These are phyloP conservation scores for Rissa tridactyla DNA, from an alignment of 2,113 vertebrate species.

Conservation along the genomic window DNA sequence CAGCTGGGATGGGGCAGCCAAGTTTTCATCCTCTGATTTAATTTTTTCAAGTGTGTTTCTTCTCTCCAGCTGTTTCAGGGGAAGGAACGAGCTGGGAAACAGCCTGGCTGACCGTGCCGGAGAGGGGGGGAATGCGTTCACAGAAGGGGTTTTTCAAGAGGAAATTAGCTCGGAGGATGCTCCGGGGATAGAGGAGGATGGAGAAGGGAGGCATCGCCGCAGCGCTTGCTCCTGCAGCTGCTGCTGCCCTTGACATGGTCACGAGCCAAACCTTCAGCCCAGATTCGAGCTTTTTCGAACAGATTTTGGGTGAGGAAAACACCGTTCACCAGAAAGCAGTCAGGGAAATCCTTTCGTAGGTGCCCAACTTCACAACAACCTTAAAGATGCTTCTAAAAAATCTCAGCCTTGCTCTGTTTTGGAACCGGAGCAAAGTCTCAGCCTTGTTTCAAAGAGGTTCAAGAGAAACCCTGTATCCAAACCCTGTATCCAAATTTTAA, in stretches of 20 bases:
- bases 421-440: background rate
- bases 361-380: background rate
- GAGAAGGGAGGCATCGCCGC: background rate
- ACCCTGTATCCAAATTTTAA: background rate
- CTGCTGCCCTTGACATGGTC: background rate
- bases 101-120: background rate
- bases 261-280: background rate
- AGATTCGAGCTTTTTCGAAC: background rate
- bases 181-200: background rate
- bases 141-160: background rate
- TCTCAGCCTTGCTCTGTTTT: background rate
- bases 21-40: background rate
- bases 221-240: background rate
- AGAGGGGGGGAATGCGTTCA: background rate
- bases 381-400: background rate
- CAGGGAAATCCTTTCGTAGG: background rate
- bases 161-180: background rate
- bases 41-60: background rate
- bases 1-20: background rate
- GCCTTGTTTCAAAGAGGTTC: fast-evolving
- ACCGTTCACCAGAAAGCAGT: fast-evolving
- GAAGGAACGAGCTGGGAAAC: background rate
- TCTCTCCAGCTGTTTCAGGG: background rate
- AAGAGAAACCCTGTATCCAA: background rate
- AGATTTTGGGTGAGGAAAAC: background rate